Conservation (phyloP, 2,113 vertebrate species). For the Thalassarche chlororhynchos region DNA sequence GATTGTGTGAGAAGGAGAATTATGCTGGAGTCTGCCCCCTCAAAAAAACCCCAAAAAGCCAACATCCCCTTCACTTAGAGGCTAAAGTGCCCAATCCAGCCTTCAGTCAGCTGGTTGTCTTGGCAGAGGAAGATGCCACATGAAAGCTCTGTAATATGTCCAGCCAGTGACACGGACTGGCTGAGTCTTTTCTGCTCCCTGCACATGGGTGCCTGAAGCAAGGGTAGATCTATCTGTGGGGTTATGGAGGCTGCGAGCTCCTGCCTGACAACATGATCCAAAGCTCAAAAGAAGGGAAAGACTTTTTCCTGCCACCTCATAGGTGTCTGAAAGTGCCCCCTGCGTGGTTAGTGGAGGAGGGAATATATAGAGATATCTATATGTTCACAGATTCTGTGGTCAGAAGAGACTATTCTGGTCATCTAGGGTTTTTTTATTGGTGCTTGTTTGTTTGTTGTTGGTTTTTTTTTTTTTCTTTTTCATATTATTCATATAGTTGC, state of each 20-base stretch:
- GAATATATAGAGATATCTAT: background rate
- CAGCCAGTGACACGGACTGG: background rate
- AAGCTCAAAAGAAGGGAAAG: background rate
- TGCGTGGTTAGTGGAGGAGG: background rate
- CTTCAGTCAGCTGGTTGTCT: background rate
- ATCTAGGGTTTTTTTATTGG: background rate
- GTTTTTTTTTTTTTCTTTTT: background rate
- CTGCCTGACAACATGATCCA: background rate
- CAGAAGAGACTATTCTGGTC: background rate
- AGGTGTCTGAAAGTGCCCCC: background rate
- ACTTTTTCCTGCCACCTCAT: accelerated
- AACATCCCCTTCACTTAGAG: background rate
- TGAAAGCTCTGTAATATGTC: background rate
- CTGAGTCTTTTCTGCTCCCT: background rate
- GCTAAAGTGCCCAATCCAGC: background rate
- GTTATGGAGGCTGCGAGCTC: background rate
- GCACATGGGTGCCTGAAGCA: background rate
- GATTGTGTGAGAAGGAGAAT: background rate
- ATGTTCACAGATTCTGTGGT: too few relatives aligned
- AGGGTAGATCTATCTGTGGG: accelerated
- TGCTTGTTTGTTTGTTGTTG: too few relatives aligned
- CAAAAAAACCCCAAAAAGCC: background rate
- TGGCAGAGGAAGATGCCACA: background rate
- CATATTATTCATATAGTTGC: background rate
- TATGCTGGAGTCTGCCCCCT: background rate